Percentiles rank a stretch among this genome's conserved stretches.
phyloP scores from a whole-genome alignment of 2,888 invertebrate genomes.

The Creontiades dilutus region DNA sequence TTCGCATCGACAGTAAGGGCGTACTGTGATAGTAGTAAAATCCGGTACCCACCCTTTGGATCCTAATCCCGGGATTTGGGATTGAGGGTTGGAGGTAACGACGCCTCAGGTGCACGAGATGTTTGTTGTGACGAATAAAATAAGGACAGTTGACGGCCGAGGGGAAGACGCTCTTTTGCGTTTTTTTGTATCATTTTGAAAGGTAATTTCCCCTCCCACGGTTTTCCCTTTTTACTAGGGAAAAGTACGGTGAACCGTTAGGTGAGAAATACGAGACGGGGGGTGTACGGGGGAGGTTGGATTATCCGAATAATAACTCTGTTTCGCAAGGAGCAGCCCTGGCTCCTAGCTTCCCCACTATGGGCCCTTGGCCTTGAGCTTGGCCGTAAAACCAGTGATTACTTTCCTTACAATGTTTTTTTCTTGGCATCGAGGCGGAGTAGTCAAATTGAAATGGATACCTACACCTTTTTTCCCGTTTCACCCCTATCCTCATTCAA shows the following conservation, averaged over 20 bases:
- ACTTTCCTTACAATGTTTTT: constrained; percentile 42
- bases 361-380: background rate
- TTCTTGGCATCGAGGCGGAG: background rate
- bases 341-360: background rate
- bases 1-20: too few species aligned
- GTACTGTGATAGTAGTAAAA: too few species aligned
- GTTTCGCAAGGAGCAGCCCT: too few species aligned
- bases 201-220: constrained; percentile 5
- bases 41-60: too few species aligned
- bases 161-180: background rate
- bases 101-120: background rate
- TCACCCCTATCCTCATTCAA: too few species aligned
- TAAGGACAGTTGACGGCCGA: too few species aligned
- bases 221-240: background rate
- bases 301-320: too few species aligned
- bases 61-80: too few species aligned
- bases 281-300: too few species aligned
- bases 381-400: constrained; percentile 57
- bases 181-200: constrained; percentile 44
- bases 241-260: background rate
- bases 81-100: background rate
- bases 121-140: too few species aligned
- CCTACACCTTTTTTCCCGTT: background rate
- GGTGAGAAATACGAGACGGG: too few species aligned
- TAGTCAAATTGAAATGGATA: constrained; percentile 61